Conservation (phyloP, 2,797 vertebrate species). For the Brachymystax lenok region DNA sequence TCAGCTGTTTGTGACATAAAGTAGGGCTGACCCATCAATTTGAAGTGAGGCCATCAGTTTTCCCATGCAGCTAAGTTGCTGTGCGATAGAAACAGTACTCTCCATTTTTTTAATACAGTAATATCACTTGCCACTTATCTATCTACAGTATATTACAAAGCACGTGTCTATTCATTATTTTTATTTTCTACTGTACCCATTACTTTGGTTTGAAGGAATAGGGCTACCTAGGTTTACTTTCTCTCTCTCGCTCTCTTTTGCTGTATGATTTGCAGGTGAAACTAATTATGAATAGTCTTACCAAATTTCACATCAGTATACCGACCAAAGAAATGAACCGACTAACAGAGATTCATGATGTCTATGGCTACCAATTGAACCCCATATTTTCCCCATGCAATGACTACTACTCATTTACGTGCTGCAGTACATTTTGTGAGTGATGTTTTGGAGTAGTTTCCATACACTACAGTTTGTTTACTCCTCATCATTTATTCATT, state of each 20-base stretch:
- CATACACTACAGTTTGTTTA: conserved; percentile 67
- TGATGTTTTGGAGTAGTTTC: conserved; percentile 65
- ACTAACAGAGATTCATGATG: background rate
- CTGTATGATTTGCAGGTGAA: background rate
- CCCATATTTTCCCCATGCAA: conserved; percentile 39
- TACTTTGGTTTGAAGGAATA: too few relatives aligned
- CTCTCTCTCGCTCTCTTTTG: conserved; percentile 22
- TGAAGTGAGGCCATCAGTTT: conserved; percentile 45
- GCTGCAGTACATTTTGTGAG: conserved; percentile 54
- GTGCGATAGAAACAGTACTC: conserved; percentile 12
- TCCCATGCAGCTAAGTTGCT: conserved; percentile 21
- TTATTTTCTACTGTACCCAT: background rate
- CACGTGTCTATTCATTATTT: too few relatives aligned
- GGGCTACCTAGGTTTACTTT: too few relatives aligned
- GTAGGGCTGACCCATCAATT: conserved; percentile 71
- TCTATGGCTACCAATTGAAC: conserved; percentile 18
- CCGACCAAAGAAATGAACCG: background rate
- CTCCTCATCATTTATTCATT: conserved; percentile 72
- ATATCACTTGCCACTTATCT: background rate
- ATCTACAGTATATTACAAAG: background rate
- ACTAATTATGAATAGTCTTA: too few relatives aligned
- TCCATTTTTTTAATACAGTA: background rate
- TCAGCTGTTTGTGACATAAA: conserved; percentile 73
- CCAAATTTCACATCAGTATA: background rate
- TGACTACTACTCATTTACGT: conserved; percentile 40